A percentile compares a stretch with the other conserved stretches of the same genome.
These are phyloP conservation scores for Netelia fuscicornis DNA, from an alignment of 2,888 invertebrate species.

Conservation along the genomic window DNA sequence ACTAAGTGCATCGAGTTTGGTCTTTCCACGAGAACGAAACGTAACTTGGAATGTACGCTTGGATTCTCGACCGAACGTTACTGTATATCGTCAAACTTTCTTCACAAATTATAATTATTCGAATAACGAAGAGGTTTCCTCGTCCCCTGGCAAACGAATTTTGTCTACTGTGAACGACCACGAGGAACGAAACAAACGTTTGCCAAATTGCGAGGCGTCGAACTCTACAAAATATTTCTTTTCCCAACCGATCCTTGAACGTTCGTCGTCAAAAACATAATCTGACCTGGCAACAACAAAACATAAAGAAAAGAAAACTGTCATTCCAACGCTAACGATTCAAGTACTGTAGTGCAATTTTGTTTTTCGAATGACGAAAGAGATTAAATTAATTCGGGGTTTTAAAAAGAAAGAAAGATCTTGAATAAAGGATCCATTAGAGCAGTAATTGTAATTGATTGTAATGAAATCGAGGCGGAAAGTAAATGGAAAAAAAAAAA, in stretches of 20 bases:
- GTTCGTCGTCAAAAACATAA: no score
- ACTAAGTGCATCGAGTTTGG: constrained; percentile 35
- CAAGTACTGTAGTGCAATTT: neutral
- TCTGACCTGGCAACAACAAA: neutral
- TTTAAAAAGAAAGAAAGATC: neutral
- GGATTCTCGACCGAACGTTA: constrained; percentile 19
- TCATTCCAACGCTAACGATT: neutral
- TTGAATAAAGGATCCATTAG: no score
- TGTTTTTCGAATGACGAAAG: constrained; percentile 3
- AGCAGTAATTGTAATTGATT: neutral
- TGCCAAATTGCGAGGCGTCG: neutral
- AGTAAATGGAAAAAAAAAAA: neutral
- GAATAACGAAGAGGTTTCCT: constrained; percentile 33
- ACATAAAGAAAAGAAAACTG: neutral
- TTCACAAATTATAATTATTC: constrained; percentile 46
- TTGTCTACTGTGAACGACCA: neutral
- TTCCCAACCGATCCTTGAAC: neutral
- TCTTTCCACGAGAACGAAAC: constrained; percentile 30
- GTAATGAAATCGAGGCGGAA: neutral
- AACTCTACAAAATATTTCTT: neutral
- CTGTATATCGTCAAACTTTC: constrained; percentile 30
- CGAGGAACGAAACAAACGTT: neutral
- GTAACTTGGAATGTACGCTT: neutral
- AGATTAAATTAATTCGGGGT: neutral
- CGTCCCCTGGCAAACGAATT: neutral